Base-by-base conservation (phyloP, 2,888 invertebrate genomes). In the Notodonta dromedarius region DNA sequence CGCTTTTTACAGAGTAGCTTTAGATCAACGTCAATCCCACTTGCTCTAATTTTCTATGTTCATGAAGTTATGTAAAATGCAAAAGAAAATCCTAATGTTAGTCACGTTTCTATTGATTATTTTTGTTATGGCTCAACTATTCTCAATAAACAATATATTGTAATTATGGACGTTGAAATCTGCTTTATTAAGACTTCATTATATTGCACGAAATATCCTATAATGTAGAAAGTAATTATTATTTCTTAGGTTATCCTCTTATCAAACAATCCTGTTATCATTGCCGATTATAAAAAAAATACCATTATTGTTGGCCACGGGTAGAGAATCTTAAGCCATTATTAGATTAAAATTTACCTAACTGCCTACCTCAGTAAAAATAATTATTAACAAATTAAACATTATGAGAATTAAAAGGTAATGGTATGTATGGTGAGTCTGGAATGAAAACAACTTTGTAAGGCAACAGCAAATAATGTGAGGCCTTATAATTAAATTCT, bases 71-170 rank as follows among this genome's bases (percentile, higher is more conserved):
- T 51, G 51, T 54, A 54, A 39, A 11, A 54, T 12, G 7, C 12
- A 14, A 51, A 51, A 32, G 14, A 58, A 52, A 46, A 13, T 9
- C 53, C 35, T 57, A 53, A 60, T 56, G 66, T 67, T 61, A 66
- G 69, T 64, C 83, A 84, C 83, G 77, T 79, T 83, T 75, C 35
- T 77, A 79, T 76, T 69, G 73, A 83, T 76, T 76, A 71, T 73
- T 67, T 69, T 69, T 66, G 69, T 69, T 69, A 58, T 70, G 70
- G 60, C 62, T 5, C 46, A n/a, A n/a, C 46, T 24, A 24, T 51
- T 46, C 13, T n/a, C 13, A 4, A 46, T 46, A n/a, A 46, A n/a
- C 0, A 5, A 0, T 46, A 46, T 5, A n/a, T n/a, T 11, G 0
- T n/a, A 46, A 4, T 46, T 46, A 46, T 7, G 13, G 6, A 11